A percentile compares a stretch with the other conserved stretches of the same genome.
These are phyloP conservation scores for Rhizomys pruinosus DNA, from an alignment of 2,113 vertebrate genomes.

Conservation along the genomic window DNA sequence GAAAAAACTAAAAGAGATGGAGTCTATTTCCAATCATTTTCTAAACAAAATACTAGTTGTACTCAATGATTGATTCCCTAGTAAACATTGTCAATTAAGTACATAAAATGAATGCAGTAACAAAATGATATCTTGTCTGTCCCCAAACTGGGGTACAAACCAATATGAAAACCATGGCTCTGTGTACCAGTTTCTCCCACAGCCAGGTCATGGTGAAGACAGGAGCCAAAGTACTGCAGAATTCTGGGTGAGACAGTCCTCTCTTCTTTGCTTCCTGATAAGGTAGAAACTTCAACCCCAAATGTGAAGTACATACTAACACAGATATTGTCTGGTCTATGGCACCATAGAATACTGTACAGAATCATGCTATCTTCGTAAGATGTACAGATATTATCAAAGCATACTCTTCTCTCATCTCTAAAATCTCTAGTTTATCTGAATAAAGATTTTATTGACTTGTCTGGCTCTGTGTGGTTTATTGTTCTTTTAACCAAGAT, in stretches of 20 bases:
- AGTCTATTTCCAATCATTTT: not conserved
- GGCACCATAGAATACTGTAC: not conserved
- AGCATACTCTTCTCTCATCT: not conserved
- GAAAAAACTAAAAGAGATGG: not conserved
- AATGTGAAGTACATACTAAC: not conserved
- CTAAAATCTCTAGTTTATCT: not conserved
- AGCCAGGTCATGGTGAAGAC: not conserved
- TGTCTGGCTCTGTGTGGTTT: not conserved
- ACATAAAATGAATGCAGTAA: not conserved
- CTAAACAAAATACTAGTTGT: not conserved
- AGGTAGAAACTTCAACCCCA: constrained; percentile 26
- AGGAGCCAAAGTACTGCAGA: not conserved
- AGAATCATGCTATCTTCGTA: not conserved
- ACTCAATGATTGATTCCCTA: not conserved
- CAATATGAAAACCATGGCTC: not conserved
- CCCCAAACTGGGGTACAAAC: not conserved
- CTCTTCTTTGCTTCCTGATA: not conserved
- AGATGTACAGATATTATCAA: not conserved
- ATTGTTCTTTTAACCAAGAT: constrained; percentile 28
- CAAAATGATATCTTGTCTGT: constrained; percentile 1
- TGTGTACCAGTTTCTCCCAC: not conserved
- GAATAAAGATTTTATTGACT: not conserved
- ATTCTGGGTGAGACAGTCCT: not conserved
- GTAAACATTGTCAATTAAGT: constrained; percentile 25
- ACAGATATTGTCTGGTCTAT: not conserved